These are phyloP conservation scores for Goniozus legneri DNA, from an alignment of 1,140 invertebrate genomes.

Conservation along the genomic window DNA sequence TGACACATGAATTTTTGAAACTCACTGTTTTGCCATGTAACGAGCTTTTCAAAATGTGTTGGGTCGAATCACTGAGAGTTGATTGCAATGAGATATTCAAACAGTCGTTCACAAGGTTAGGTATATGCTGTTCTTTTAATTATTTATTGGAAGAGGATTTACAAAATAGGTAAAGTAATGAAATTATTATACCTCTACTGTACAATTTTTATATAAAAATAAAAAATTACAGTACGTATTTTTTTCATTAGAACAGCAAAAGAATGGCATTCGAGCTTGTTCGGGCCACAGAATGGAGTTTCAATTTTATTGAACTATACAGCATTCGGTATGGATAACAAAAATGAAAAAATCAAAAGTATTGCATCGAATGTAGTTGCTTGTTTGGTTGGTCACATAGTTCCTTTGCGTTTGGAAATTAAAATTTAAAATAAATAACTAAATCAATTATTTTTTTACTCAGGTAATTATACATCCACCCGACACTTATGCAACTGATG, in stretches of 20 bases:
- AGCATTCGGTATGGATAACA: background rate
- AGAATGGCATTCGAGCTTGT: background rate
- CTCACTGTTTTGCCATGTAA: conserved; percentile 15
- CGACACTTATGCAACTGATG: background rate
- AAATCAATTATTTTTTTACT: background rate
- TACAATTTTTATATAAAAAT: background rate
- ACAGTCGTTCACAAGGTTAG: conserved; percentile 9
- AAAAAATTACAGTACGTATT: background rate
- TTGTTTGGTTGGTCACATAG: background rate
- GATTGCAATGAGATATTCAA: conserved; percentile 15
- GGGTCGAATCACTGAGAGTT: conserved; percentile 3
- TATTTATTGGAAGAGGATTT: conserved; percentile 18
- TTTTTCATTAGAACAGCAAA: background rate
- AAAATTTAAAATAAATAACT: background rate
- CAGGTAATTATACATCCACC: background rate
- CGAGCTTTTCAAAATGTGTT: conserved; percentile 16
- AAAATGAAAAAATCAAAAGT: background rate
- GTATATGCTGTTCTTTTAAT: conserved; percentile 29
- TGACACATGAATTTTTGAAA: conserved; percentile 9
- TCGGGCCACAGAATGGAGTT: background rate
- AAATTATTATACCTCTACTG: background rate
- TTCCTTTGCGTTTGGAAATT: background rate
- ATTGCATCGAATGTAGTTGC: background rate
- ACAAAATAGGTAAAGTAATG: background rate
- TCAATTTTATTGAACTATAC: conserved; percentile 2